These are phyloP conservation scores for Siniperca obscura DNA, from an alignment of 2,797 vertebrate species.

Conservation along the genomic window DNA sequence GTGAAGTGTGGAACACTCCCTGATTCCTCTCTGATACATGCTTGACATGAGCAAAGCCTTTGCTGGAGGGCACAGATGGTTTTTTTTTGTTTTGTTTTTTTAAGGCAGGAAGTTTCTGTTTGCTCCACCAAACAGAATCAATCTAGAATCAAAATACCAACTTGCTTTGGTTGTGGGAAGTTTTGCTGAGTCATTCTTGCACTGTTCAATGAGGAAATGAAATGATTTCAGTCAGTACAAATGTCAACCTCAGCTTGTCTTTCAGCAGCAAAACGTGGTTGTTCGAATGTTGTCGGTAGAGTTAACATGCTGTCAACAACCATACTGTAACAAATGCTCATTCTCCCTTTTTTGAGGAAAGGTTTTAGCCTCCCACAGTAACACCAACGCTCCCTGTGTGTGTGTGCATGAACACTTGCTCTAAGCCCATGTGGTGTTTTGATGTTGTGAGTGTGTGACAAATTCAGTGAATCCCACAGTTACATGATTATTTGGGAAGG, in stretches of 20 bases:
- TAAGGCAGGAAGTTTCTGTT: slow-evolving; percentile 21
- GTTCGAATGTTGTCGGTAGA: background rate
- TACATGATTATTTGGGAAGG: slow-evolving; percentile 7
- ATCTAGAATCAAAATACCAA: background rate
- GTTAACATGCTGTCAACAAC: slow-evolving; percentile 1
- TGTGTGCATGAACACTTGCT: slow-evolving; percentile 21
- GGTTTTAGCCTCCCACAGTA: slow-evolving; percentile 1
- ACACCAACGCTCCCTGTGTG: background rate
- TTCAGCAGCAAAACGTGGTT: slow-evolving; percentile 7
- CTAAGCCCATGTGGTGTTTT: slow-evolving; percentile 30
- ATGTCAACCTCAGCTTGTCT: background rate
- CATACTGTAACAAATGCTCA: background rate
- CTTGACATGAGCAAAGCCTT: slow-evolving; percentile 17
- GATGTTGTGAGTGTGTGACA: slow-evolving; percentile 35
- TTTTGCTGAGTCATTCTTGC: slow-evolving; percentile 10
- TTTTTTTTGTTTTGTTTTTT: background rate
- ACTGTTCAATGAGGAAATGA: background rate
- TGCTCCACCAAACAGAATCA: slow-evolving; percentile 3
- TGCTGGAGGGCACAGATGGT: background rate
- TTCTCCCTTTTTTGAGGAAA: slow-evolving; percentile 19
- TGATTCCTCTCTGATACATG: slow-evolving; percentile 62
- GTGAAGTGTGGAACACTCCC: slow-evolving; percentile 30
- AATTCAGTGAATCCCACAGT: slow-evolving; percentile 21
- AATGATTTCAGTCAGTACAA: background rate
- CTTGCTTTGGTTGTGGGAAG: background rate